These are phyloP conservation scores for Drosophila nr. perissopoda DNA, from an alignment of 2,888 invertebrate species.

Conservation along the genomic window DNA sequence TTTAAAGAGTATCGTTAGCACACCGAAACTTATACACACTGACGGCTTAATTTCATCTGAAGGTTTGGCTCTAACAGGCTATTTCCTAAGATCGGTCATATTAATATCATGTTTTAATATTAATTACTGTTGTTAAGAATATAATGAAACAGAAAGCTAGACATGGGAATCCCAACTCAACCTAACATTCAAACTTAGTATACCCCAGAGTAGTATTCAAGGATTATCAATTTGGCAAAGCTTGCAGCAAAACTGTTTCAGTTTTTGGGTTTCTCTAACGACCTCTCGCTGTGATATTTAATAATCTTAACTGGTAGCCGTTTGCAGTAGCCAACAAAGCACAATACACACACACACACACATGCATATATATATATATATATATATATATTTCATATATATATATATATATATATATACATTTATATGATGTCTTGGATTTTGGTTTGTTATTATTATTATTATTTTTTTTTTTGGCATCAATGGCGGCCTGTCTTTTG, in stretches of 20 bases:
- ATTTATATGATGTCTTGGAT: conserved; percentile 26
- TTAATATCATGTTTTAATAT: not conserved
- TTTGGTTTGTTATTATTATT: conserved; percentile 22
- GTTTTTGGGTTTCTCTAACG: conserved; percentile 1
- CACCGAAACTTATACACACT: conserved; percentile 17
- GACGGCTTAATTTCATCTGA: not conserved
- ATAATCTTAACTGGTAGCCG: conserved; percentile 54
- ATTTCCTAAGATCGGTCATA: not conserved
- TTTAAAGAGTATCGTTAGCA: not conserved
- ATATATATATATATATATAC: conserved; percentile 6
- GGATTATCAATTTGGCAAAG: conserved; percentile 8
- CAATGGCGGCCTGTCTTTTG: conserved; percentile 62
- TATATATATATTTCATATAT: not conserved
- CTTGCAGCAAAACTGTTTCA: conserved; percentile 25
- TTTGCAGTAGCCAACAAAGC: conserved; percentile 60
- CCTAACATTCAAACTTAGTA: not conserved
- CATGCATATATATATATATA: not conserved
- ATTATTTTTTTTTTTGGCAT: conserved; percentile 25
- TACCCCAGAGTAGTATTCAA: not conserved
- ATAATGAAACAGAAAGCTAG: not conserved
- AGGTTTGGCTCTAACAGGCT: not conserved
- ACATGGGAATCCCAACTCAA: not conserved
- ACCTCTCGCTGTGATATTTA: conserved; percentile 39
- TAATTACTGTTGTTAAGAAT: not conserved
- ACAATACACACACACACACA: conserved; percentile 29